Conservation (phyloP, 2,888 invertebrate species). For the Sylvicola fuscatus region DNA sequence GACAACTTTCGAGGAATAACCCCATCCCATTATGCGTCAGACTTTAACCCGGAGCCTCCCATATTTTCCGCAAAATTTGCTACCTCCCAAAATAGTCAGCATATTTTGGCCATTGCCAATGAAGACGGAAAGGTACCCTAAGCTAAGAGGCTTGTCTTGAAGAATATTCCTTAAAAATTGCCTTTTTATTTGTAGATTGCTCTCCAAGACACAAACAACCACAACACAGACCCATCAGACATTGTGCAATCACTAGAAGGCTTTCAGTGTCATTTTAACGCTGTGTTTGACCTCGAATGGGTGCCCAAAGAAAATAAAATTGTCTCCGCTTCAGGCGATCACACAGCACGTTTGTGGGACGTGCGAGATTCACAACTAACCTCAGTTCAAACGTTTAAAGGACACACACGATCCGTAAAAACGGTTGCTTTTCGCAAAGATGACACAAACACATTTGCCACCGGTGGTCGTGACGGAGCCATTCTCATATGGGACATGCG, state of each 20-base stretch:
- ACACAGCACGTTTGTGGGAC: constrained; percentile 64
- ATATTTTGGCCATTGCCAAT: constrained; percentile 62
- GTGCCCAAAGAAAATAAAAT: constrained; percentile 53
- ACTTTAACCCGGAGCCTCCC: constrained; percentile 43
- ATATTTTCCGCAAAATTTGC: constrained; percentile 67
- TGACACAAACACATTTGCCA: constrained; percentile 59
- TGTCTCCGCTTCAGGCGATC: constrained; percentile 71
- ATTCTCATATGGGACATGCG: constrained; percentile 72
- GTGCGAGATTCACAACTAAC: constrained; percentile 31
- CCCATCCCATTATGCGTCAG: constrained; percentile 26
- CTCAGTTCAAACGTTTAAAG: constrained; percentile 37
- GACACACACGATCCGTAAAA: constrained; percentile 66
- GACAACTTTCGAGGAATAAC: constrained; percentile 46
- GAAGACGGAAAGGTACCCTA: constrained; percentile 70
- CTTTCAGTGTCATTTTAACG: constrained; percentile 56
- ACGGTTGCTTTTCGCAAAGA: constrained; percentile 51
- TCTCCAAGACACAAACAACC: constrained; percentile 29
- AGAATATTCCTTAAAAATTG: constrained; percentile 1
- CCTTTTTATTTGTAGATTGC: constrained; percentile 15
- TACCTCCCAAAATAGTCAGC: constrained; percentile 38
- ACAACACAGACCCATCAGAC: constrained; percentile 15
- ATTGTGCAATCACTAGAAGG: constrained; percentile 29
- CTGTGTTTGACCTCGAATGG: constrained; percentile 81
- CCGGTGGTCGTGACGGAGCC: constrained; percentile 72
- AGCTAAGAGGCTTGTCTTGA: not conserved